Evolutionary conservation across 2,113 vertebrate genomes (phyloP).

Genomic region (Clarias macrocephalus): DNA sequence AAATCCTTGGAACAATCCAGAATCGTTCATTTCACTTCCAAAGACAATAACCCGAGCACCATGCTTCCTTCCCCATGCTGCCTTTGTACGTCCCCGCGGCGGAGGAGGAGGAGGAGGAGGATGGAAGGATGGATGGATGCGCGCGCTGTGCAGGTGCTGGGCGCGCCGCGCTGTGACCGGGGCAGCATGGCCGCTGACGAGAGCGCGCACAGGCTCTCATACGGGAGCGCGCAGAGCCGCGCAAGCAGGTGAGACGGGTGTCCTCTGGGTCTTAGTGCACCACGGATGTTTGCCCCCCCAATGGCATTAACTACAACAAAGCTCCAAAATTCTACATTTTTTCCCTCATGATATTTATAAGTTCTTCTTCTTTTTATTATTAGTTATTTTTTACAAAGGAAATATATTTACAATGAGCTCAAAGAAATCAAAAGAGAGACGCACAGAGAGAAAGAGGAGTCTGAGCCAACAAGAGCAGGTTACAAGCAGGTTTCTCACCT

Average conservation of each 20-base stretch:
- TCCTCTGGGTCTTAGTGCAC: constrained; percentile 44
- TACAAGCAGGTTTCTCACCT: no score
- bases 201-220: constrained; percentile 31
- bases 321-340: not conserved
- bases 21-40: not conserved
- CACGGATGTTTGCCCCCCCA: not conserved
- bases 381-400: no score
- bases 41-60: not conserved
- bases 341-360: not conserved
- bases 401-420: no score
- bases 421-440: no score
- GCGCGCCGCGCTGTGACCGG: constrained; percentile 46
- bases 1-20: constrained; percentile 15
- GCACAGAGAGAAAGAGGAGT: no score
- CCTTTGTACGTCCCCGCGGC: not conserved
- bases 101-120: not conserved
- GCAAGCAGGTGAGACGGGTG: constrained; percentile 38
- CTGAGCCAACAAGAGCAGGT: no score
- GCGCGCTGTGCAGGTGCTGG: constrained; percentile 35
- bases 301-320: not conserved
- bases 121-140: constrained; percentile 21
- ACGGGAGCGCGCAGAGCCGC: not conserved
- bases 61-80: not conserved
- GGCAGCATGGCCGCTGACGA: constrained; percentile 48
- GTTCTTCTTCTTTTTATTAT: no score